Conservation (phyloP, 2,797 vertebrate genomes). For the Sebastes goodei region DNA sequence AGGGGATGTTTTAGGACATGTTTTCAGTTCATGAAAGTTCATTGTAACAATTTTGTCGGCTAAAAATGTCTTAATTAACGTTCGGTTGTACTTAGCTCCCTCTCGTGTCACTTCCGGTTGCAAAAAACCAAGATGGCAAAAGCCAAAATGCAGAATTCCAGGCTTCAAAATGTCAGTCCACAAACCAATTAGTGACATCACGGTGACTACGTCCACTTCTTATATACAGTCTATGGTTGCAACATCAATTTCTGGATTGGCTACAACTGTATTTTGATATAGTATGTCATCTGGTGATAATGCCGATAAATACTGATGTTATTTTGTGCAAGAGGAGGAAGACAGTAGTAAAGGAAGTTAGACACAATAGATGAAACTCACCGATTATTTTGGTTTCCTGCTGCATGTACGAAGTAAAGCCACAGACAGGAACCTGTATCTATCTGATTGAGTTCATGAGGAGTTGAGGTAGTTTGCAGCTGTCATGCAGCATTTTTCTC, state of each 20-base stretch:
- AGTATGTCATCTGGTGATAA: neutral
- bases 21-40: too few species aligned
- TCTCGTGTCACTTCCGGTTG: too few species aligned
- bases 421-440: conserved; percentile 13
- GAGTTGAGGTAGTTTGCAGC: conserved; percentile 8
- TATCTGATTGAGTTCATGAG: neutral
- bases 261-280: neutral
- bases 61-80: neutral
- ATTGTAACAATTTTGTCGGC: neutral
- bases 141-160: neutral
- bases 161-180: too few species aligned
- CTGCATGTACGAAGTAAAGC: neutral
- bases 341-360: conserved; percentile 12
- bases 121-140: neutral
- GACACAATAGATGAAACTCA: conserved; percentile 22
- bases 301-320: neutral
- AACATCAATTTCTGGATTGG: neutral
- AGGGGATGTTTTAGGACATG: too few species aligned
- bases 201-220: neutral
- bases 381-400: conserved; percentile 34
- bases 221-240: neutral
- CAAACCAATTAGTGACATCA: neutral
- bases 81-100: neutral
- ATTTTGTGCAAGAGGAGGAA: neutral
- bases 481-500: conserved; percentile 6